A percentile compares a stretch with the other conserved stretches of the same genome.
Conservation (phyloP, 2,113 vertebrate species). For the Rhineura floridana region DNA sequence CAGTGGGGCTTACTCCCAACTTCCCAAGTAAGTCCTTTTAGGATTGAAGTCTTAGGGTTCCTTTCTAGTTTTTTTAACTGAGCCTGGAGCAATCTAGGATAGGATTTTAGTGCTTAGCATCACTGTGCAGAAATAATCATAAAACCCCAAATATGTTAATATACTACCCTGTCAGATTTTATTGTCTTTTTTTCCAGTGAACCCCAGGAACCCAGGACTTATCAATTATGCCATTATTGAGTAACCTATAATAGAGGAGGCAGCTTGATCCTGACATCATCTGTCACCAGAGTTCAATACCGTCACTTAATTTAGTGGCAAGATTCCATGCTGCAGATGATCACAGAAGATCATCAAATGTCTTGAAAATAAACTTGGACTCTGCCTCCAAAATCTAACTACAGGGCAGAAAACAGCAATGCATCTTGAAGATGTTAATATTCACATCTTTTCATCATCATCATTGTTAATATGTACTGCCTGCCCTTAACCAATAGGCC, state of each 20-base stretch:
- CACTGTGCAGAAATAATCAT: not conserved
- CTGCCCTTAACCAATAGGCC: too few species aligned
- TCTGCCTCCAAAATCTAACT: too few species aligned
- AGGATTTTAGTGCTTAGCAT: not conserved
- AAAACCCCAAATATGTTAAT: not conserved
- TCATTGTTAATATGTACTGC: too few species aligned
- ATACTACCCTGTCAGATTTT: not conserved
- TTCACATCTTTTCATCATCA: not conserved
- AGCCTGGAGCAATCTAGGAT: not conserved
- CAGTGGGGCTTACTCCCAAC: too few species aligned
- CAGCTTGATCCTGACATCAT: slow-evolving; percentile 56
- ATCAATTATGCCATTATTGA: slow-evolving; percentile 21
- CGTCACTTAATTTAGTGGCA: slow-evolving; percentile 12
- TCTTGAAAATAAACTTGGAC: not conserved
- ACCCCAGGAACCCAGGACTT: not conserved
- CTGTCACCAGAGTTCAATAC: not conserved
- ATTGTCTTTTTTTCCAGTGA: slow-evolving; percentile 19
- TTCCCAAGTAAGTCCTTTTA: too few species aligned
- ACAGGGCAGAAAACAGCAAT: not conserved
- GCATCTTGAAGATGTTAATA: not conserved
- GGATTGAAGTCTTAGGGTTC: too few species aligned
- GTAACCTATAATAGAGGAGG: slow-evolving; percentile 40
- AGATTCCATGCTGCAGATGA: not conserved
- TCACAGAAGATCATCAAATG: not conserved
- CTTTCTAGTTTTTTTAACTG: too few species aligned